Evolutionary conservation across 2,888 invertebrate species (phyloP), one percentile per base, ranked within the genome.

Genomic region (Melitaea athalia): DNA sequence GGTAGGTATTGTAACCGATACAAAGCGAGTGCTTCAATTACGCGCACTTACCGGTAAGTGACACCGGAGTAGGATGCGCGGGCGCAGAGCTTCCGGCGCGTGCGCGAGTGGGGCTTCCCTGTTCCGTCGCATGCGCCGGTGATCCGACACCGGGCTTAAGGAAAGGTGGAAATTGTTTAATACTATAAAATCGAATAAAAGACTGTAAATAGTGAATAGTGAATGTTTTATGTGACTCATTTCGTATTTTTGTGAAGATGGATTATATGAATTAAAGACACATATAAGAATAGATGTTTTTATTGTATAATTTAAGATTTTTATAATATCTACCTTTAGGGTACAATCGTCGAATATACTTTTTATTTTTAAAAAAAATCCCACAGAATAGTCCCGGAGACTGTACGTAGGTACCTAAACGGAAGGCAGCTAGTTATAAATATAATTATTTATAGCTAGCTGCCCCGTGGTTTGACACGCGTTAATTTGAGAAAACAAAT

Each of bases 31-130:
- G 76, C 74, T 71, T 75, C 78, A 79, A 85, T 85, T 86, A 85
- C 82, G 57, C 52, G 71, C 60, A 81, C 82, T 82, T 84, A 84
- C 84, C 80, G 75, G 86, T 85, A 86, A 87, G 82, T 77, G 87
- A 86, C 84, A 89, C 89, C 86, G 83, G 77, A 72, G 78, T 75
- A 79, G 86, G 85, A 83, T 87, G 92, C 91, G 91, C 89, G 74
- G 77, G 87, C 91, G 91, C 90, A 87, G 77, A 67, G 80, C 81
- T 83, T 88, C 89, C 91, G 89, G 89, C 88, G 86, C 89, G 90
- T 89, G 90, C 86, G 83, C 81, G 86, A 89, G 88, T 89, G 86
- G 82, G 92, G 92, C 91, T 92, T 92, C 92, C 65, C 77, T 80
- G 89, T 91, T 92, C 91, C 91, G 91, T 74, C 77, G 71, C 72